These are phyloP conservation scores for Sarcophaga variegata DNA, from an alignment of 2,888 invertebrate species.

Conservation along the genomic window DNA sequence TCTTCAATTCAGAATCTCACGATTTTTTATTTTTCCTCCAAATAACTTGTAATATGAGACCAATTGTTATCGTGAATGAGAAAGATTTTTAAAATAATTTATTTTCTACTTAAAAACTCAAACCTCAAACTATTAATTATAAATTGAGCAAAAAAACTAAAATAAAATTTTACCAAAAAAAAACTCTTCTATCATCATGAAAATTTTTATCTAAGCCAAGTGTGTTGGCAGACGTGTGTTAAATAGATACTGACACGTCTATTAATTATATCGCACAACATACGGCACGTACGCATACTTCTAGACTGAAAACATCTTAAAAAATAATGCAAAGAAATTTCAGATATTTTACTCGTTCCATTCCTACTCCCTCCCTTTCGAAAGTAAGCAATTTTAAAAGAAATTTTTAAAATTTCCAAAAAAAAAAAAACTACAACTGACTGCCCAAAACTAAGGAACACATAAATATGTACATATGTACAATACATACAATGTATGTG, in stretches of 20 bases:
- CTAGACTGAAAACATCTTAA: not conserved
- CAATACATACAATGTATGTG: not conserved
- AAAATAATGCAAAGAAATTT: not conserved
- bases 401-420: not conserved
- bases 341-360: no score
- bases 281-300: not conserved
- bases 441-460: no score
- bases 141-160: not conserved
- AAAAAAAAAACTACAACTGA: not conserved
- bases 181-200: not conserved
- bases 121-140: not conserved
- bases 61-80: no score
- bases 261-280: conserved; percentile 52
- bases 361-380: not conserved
- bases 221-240: conserved; percentile 43
- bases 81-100: not conserved
- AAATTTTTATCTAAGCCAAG: conserved; percentile 14
- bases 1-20: no score
- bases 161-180: not conserved
- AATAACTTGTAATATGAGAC: no score
- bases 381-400: not conserved
- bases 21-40: no score
- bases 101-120: not conserved
- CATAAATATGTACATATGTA: no score
- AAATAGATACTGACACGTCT: conserved; percentile 53